A percentile compares a stretch with the other conserved stretches of the same genome.
Evolutionary conservation across 2,888 invertebrate species (phyloP).

Genomic region (Parthenolecanium corni): DNA sequence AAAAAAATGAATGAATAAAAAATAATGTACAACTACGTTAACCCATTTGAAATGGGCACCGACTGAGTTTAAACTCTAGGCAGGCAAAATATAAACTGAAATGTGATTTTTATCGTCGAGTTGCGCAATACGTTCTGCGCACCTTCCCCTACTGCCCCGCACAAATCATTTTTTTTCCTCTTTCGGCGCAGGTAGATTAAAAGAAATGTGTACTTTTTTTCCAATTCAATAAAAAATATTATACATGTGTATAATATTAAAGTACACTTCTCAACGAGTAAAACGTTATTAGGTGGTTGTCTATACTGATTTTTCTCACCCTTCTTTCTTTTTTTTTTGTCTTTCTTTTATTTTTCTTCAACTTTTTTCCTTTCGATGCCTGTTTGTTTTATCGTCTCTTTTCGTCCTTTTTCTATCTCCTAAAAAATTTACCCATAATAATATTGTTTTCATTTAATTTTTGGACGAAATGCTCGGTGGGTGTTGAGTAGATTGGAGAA

Average conservation of each 20-base stretch:
- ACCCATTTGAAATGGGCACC: constrained; percentile 27
- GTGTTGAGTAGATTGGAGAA: neutral
- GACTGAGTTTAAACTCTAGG: constrained; percentile 7
- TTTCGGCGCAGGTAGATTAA: neutral
- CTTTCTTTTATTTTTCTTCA: too few species aligned
- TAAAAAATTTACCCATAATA: too few species aligned
- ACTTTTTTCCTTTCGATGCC: too few species aligned
- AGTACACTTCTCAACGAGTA: too few species aligned
- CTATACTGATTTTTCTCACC: neutral
- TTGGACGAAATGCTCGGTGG: too few species aligned
- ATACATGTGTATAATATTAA: too few species aligned
- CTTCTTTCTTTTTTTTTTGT: neutral
- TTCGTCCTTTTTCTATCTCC: too few species aligned
- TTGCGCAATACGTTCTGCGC: constrained; percentile 22
- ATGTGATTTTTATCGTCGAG: constrained; percentile 4
- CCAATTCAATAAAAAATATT: too few species aligned
- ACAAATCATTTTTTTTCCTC: neutral
- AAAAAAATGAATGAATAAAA: too few species aligned
- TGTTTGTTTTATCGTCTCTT: too few species aligned
- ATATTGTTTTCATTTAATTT: too few species aligned
- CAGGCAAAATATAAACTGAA: constrained; percentile 23
- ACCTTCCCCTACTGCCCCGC: constrained; percentile 18
- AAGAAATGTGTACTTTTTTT: constrained; percentile 7
- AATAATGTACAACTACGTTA: constrained; percentile 19
- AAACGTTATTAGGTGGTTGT: neutral